These are phyloP conservation scores for Prolemur simus DNA, from an alignment of 2,113 vertebrate genomes.

Conservation along the genomic window DNA sequence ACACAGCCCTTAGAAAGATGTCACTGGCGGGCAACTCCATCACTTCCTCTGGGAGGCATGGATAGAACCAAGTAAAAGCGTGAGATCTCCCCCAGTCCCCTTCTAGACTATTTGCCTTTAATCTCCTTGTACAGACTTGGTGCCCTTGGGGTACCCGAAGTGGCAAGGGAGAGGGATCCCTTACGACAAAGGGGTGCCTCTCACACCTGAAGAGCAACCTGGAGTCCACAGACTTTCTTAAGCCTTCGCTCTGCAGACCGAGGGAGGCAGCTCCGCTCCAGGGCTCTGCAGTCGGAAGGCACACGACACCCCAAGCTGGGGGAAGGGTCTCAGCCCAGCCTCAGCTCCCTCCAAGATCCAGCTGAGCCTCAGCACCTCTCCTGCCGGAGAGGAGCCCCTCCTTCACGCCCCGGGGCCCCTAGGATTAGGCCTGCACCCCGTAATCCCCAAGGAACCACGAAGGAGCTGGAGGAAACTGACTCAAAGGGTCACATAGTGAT, in stretches of 20 bases:
- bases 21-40: not conserved
- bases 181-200: not conserved
- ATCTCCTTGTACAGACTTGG: not conserved
- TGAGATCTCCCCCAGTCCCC: not conserved
- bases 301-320: not conserved
- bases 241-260: not conserved
- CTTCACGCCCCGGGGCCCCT: not conserved
- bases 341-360: too few species aligned
- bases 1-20: not conserved
- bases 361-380: not conserved
- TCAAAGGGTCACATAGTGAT: not conserved
- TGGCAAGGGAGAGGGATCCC: not conserved
- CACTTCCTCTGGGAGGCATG: not conserved
- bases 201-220: not conserved
- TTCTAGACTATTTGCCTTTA: not conserved
- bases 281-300: not conserved
- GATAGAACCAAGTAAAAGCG: not conserved
- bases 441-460: not conserved
- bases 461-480: not conserved
- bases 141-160: too few species aligned
- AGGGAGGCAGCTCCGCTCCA: not conserved
- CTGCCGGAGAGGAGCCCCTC: fast-evolving
- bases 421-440: not conserved
- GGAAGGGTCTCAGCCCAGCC: too few species aligned
- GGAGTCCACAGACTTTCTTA: not conserved